These are phyloP conservation scores for Coleophora deauratella DNA, from an alignment of 2,888 invertebrate genomes.

Conservation along the genomic window DNA sequence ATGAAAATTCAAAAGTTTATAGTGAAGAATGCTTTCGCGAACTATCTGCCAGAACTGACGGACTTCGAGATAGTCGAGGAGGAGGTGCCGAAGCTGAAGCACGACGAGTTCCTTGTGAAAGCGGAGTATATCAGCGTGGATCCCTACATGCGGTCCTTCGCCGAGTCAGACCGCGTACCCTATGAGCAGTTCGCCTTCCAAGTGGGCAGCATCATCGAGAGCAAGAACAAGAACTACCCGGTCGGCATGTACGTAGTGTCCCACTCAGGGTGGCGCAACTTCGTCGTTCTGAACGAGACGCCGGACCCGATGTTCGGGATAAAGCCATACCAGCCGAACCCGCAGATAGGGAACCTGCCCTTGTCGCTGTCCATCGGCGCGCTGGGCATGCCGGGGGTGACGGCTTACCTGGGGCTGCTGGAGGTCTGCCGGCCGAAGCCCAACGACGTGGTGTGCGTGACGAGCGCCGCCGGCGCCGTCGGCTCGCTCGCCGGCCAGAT, in stretches of 20 bases:
- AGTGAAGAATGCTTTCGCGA: slow-evolving; percentile 34
- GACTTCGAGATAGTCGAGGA: slow-evolving; percentile 56
- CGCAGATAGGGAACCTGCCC: slow-evolving; percentile 57
- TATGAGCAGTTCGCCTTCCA: slow-evolving; percentile 37
- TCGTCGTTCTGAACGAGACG: slow-evolving; percentile 35
- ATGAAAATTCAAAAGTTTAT: slow-evolving; percentile 20
- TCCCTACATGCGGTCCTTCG: slow-evolving; percentile 75
- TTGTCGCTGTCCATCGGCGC: slow-evolving; percentile 72
- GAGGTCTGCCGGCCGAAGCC: slow-evolving; percentile 77
- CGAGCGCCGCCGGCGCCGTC: slow-evolving; percentile 80
- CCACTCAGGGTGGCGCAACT: slow-evolving; percentile 77
- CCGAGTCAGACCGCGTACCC: slow-evolving; percentile 20
- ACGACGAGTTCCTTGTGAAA: slow-evolving; percentile 73
- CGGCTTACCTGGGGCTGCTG: slow-evolving; percentile 35
- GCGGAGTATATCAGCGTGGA: slow-evolving; percentile 78
- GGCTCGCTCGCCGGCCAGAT: slow-evolving; percentile 81
- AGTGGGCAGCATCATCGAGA: slow-evolving; percentile 72
- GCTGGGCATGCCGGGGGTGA: slow-evolving; percentile 76
- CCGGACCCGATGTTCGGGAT: slow-evolving; percentile 28
- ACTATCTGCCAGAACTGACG: slow-evolving; percentile 34
- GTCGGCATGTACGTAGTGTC: slow-evolving; percentile 73
- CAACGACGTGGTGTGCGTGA: slow-evolving; percentile 78
- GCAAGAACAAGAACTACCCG: slow-evolving; percentile 73
- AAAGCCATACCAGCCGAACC: slow-evolving; percentile 36
- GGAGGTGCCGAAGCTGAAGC: slow-evolving; percentile 34